Evolutionary conservation across 2,113 vertebrate species (phyloP), one percentile per base, ranked within the genome.

Genomic region (Myotis davidii): DNA sequence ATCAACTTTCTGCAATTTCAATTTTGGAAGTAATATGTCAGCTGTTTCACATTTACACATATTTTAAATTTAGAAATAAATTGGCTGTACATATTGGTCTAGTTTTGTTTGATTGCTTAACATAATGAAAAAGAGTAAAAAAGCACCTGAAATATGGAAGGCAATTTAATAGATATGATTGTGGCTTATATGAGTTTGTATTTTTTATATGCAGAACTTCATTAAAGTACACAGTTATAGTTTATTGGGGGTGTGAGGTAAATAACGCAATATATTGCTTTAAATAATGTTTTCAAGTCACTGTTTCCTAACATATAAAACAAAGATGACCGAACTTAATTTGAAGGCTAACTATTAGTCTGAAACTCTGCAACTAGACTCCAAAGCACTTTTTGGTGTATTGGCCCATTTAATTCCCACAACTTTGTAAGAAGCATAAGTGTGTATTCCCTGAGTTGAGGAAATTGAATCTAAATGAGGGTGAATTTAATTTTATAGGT

Each of bases 71-170:
- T 92, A 64, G 16, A 73, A 94, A 70, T 45, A 84, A 65, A 34
- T 82, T 77, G 18, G 27, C 50, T 81, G 32, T 85, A 21, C 8
- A 61, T 86, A 84, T 72, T 93, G 8, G 2, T 64, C 70, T 84
- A n/a, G 82, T 90, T 96, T 84, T 69, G 8, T 94, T 72, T 64
- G 69, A 79, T 73, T 61, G 20, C 17, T 94, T 61, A 39, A 64
- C 59, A 50, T 93, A 48, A 81, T 67, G n/a, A 93, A 78, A 84
- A 65, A 2, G 4, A 86, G 3, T 86, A 8, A 79, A 85, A 90
- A 85, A 64, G 12, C 79, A 48, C 27, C 73, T 96, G 56, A 91
- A 69, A 76, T 64, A 39, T 59, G 3, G 8, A 72, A 91, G 12
- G 10, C 5, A 70, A 61, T 56, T 85, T 88, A 79, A 56, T 64